Evolutionary conservation across 30 jellyfish, hydroid and myxozoan genomes (phyloP).

Genomic region (Turritopsis rubra): DNA sequence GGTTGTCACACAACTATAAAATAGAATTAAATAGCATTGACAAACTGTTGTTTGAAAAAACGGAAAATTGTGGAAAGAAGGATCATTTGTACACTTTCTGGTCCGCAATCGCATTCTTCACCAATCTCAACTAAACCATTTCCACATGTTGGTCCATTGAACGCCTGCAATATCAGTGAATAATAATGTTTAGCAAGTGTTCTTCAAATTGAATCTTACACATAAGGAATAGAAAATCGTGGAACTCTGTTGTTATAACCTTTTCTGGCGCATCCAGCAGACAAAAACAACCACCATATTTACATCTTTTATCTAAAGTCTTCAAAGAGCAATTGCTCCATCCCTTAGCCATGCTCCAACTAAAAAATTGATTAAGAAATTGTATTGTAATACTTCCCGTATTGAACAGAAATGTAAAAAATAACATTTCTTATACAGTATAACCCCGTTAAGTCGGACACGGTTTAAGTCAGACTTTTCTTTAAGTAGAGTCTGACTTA

Average conservation of each 20-base stretch:
- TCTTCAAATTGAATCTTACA: background rate
- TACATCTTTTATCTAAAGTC: background rate
- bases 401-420: too few relatives aligned
- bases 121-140: background rate
- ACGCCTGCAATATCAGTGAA: background rate
- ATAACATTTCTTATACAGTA: too few relatives aligned
- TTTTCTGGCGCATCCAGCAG: background rate
- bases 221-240: background rate
- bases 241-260: too few relatives aligned
- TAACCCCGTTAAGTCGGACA: too few relatives aligned
- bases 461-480: too few relatives aligned
- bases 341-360: background rate
- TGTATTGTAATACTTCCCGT: too few relatives aligned
- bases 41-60: background rate
- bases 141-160: background rate
- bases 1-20: constrained; percentile 3
- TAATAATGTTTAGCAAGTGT: background rate
- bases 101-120: constrained; percentile 15
- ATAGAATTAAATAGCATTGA: background rate
- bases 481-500: too few relatives aligned
- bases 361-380: background rate
- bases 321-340: background rate
- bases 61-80: background rate
- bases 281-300: background rate
- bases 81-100: background rate